A percentile compares a stretch with the other conserved stretches of the same genome.
phyloP scores from a whole-genome alignment of 2,113 vertebrate species.

The Oophaga pumilio region DNA sequence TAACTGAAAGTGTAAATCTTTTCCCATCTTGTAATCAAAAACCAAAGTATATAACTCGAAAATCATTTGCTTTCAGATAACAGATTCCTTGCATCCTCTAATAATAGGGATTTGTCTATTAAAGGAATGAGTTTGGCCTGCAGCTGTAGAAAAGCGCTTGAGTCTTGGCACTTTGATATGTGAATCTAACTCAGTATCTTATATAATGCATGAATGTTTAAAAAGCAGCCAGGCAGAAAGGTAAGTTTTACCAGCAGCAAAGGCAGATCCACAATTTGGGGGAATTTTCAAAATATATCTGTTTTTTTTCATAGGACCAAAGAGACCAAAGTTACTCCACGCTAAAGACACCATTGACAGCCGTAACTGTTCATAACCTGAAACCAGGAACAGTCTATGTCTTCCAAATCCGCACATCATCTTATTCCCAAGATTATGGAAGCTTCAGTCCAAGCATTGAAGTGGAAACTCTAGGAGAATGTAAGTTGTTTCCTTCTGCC shows the following conservation, averaged over 20 bases:
- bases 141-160: not conserved
- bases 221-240: conserved; percentile 10
- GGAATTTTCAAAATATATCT: not conserved
- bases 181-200: conserved; percentile 19
- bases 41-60: conserved; percentile 11
- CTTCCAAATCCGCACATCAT: conserved; percentile 88
- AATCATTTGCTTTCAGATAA: conserved; percentile 29
- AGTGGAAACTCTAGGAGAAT: conserved; percentile 88
- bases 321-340: conserved; percentile 93
- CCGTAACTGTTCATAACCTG: conserved; percentile 89
- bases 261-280: not conserved
- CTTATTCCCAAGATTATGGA: conserved; percentile 76
- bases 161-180: conserved; percentile 8
- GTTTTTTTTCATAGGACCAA: conserved; percentile 78
- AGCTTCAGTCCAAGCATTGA: conserved; percentile 86
- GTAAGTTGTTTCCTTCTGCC: conserved; percentile 73
- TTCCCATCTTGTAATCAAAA: conserved; percentile 4
- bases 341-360: conserved; percentile 84
- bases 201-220: not conserved
- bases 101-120: conserved; percentile 32
- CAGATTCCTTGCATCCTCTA: not conserved
- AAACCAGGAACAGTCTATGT: conserved; percentile 91
- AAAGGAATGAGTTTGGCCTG: not conserved
- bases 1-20: conserved; percentile 6
- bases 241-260: not conserved